Percentiles rank a stretch among this genome's conserved stretches.
Conservation (phyloP, 1,140 invertebrate species). For the Drosophila funebris region DNA sequence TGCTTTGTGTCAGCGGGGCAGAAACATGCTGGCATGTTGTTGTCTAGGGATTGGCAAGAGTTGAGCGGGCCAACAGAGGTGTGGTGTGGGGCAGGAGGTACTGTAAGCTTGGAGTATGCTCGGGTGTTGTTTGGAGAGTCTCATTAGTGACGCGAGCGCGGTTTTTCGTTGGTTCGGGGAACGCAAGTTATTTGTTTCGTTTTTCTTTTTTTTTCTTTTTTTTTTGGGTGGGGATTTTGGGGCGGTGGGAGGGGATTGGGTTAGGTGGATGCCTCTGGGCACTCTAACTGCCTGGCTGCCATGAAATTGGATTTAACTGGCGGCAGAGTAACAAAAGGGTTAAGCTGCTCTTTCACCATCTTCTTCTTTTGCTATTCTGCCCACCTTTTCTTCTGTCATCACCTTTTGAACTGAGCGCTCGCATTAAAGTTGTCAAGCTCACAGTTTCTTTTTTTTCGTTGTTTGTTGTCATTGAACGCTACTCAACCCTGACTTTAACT, state of each 20-base stretch:
- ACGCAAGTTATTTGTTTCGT: slow-evolving; percentile 43
- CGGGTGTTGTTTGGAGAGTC: slow-evolving; percentile 70
- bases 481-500: slow-evolving; percentile 13
- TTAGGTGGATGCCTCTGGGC: neutral
- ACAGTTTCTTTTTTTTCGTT: neutral
- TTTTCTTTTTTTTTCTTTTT: slow-evolving; percentile 23
- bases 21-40: slow-evolving; percentile 52
- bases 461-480: slow-evolving; percentile 2
- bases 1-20: slow-evolving; percentile 36
- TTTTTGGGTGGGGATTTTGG: slow-evolving; percentile 5
- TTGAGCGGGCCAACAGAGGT: slow-evolving; percentile 35
- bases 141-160: slow-evolving; percentile 70
- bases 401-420: slow-evolving; percentile 6
- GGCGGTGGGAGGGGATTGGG: neutral
- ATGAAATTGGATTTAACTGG: slow-evolving; percentile 49
- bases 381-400: neutral
- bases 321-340: slow-evolving; percentile 19
- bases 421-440: slow-evolving; percentile 25
- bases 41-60: slow-evolving; percentile 24
- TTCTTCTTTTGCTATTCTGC: neutral
- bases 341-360: slow-evolving; percentile 2
- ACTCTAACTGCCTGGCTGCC: slow-evolving; percentile 21
- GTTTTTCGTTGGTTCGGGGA: slow-evolving; percentile 26
- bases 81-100: neutral
- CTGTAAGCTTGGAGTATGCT: slow-evolving; percentile 26